These are phyloP conservation scores for Bagarius yarrelli DNA, from an alignment of 2,113 vertebrate species.

Conservation along the genomic window DNA sequence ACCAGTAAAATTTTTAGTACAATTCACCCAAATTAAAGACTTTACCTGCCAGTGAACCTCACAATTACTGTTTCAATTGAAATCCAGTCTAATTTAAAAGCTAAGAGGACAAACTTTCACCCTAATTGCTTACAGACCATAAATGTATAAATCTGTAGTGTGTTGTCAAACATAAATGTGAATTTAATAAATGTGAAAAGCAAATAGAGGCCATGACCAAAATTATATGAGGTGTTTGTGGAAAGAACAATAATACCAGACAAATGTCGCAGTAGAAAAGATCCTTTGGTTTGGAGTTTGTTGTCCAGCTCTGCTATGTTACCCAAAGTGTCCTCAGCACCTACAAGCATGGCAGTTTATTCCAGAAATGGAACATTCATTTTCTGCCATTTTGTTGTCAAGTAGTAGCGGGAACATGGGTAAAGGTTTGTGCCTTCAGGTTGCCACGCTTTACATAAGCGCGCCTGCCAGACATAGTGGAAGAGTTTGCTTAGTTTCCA, in stretches of 20 bases:
- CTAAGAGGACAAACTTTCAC: not conserved
- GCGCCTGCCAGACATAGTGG: constrained; percentile 44
- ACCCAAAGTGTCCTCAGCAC: constrained; percentile 66
- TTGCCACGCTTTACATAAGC: constrained; percentile 46
- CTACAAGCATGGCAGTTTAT: constrained; percentile 65
- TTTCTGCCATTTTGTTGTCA: constrained; percentile 56
- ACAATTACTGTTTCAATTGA: not conserved
- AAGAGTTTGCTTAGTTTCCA: constrained; percentile 11
- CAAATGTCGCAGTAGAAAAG: constrained; percentile 44
- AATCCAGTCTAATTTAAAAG: not conserved
- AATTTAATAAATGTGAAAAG: no score
- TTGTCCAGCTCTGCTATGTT: constrained; percentile 56
- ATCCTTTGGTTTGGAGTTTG: constrained; percentile 46
- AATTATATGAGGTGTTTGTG: constrained; percentile 61
- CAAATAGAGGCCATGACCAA: constrained; percentile 51
- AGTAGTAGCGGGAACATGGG: constrained; percentile 58
- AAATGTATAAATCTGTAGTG: not conserved
- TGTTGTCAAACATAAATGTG: constrained; percentile 22
- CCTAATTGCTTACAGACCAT: not conserved
- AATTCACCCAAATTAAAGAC: constrained; percentile 4
- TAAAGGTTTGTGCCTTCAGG: constrained; percentile 31
- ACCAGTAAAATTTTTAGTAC: not conserved
- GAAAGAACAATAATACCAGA: constrained; percentile 24
- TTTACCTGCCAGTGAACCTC: not conserved
- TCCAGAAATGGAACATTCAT: constrained; percentile 59